A percentile compares a stretch with the other conserved stretches of the same genome.
Evolutionary conservation across 2,797 vertebrate genomes (phyloP).

Genomic region (Pseudochirops cupreus): DNA sequence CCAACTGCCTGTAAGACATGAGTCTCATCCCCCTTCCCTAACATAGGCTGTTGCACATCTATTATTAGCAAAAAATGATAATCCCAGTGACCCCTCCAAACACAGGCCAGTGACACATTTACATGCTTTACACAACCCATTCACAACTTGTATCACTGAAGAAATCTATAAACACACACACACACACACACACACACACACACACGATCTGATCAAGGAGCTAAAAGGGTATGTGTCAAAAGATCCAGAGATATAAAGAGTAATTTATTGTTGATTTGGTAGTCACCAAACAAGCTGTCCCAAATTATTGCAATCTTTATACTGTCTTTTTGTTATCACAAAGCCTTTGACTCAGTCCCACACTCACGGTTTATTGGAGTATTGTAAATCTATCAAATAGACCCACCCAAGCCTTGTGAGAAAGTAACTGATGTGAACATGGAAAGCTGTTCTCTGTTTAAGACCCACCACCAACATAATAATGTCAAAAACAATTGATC

Average conservation of each 20-base stretch:
- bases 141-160: not conserved
- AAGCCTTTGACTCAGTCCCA: not conserved
- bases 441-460: not conserved
- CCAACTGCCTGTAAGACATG: not conserved
- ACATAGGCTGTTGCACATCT: not conserved
- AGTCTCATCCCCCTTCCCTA: not conserved
- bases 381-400: not conserved
- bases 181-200: not conserved
- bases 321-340: not conserved
- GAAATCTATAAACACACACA: not conserved
- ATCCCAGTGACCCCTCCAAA: not conserved
- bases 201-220: not conserved
- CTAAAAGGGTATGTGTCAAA: not conserved
- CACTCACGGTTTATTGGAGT: not conserved
- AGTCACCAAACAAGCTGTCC: not conserved
- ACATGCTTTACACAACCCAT: not conserved
- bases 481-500: not conserved
- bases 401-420: not conserved
- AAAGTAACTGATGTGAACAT: not conserved
- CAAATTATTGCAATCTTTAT: not conserved
- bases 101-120: not conserved
- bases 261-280: not conserved
- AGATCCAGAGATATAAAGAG: not conserved
- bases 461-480: not conserved
- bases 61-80: not conserved